Percentiles rank a stretch among this genome's conserved stretches.
Evolutionary conservation across 2,888 invertebrate species (phyloP).

Genomic region (Parelbella ahira): DNA sequence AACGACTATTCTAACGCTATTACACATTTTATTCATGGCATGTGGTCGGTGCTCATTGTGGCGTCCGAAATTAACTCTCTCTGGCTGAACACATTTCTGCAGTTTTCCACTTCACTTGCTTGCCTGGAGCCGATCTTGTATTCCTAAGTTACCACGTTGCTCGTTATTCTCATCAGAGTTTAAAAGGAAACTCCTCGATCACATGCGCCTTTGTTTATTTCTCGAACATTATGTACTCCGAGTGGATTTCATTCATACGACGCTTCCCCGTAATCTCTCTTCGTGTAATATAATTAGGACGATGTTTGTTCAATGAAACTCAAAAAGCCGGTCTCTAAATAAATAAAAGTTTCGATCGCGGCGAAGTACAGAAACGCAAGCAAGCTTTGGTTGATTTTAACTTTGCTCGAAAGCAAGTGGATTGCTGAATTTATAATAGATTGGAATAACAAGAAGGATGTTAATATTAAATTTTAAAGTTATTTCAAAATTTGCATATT

Average conservation of each 20-base stretch:
- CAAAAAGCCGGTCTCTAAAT: slow-evolving; percentile 10
- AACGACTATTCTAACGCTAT: too few species aligned
- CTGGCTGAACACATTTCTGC: slow-evolving; percentile 14
- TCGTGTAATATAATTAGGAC: slow-evolving; percentile 20
- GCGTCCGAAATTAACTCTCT: slow-evolving; percentile 14
- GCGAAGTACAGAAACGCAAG: slow-evolving; percentile 5
- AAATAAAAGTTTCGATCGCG: slow-evolving; percentile 14
- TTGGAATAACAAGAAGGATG: slow-evolving; percentile 1
- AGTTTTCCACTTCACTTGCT: slow-evolving; percentile 13
- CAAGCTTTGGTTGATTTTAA: slow-evolving; percentile 13
- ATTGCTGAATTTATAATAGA: slow-evolving; percentile 10
- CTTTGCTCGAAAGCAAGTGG: slow-evolving; percentile 7
- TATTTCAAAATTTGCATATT: slow-evolving; percentile 9
- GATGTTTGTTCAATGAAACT: slow-evolving; percentile 18
- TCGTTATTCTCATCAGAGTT: slow-evolving; percentile 21
- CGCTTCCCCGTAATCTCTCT: slow-evolving; percentile 17
- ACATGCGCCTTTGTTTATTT: slow-evolving; percentile 22
- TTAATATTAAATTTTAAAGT: not conserved
- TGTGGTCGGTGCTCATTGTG: slow-evolving; percentile 9
- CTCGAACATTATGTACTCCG: slow-evolving; percentile 16
- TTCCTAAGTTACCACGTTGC: slow-evolving; percentile 6
- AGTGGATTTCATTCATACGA: slow-evolving; percentile 16
- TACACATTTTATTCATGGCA: too few species aligned
- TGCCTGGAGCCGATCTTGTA: slow-evolving; percentile 2
- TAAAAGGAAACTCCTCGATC: slow-evolving; percentile 11